phyloP scores from a whole-genome alignment of 2,888 invertebrate species.

The Caenorhabditis drosophilae region DNA sequence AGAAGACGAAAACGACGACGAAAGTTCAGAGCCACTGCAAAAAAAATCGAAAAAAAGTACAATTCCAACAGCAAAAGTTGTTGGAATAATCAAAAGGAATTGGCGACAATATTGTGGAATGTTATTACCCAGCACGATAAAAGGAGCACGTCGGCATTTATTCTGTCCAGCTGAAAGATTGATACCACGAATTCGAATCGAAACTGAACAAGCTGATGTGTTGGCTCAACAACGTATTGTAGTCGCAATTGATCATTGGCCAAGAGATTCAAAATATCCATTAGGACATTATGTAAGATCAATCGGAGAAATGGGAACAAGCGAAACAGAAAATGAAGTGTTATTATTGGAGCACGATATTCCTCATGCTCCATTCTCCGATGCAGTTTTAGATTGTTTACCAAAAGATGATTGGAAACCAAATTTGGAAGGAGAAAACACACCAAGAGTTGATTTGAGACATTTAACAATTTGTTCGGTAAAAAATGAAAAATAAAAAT shows the following conservation, averaged over 20 bases:
- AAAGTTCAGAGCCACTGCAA: constrained; percentile 36
- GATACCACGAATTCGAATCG: constrained; percentile 91
- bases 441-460: constrained; percentile 81
- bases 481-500: background rate
- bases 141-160: constrained; percentile 76
- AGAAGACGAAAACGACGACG: constrained; percentile 47
- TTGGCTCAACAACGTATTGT: constrained; percentile 78
- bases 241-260: constrained; percentile 96
- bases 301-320: constrained; percentile 89
- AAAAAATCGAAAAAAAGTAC: constrained; percentile 44
- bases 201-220: constrained; percentile 74
- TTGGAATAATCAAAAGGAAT: constrained; percentile 93
- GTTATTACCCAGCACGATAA: constrained; percentile 75
- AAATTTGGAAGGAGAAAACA: constrained; percentile 70
- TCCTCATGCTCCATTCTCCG: constrained; percentile 92
- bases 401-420: constrained; percentile 75
- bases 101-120: constrained; percentile 99
- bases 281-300: constrained; percentile 89
- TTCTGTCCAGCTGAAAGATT: constrained; percentile 92
- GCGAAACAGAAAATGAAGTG: constrained; percentile 91
- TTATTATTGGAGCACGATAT: constrained; percentile 94
- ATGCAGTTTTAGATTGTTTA: constrained; percentile 87
- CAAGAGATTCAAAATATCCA: constrained; percentile 73
- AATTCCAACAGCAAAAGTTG: constrained; percentile 80
- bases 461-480: constrained; percentile 80